Percentiles rank a stretch among this genome's conserved stretches.
Conservation (phyloP, 2,797 vertebrate species). For the Pseudochirops corinnae region DNA sequence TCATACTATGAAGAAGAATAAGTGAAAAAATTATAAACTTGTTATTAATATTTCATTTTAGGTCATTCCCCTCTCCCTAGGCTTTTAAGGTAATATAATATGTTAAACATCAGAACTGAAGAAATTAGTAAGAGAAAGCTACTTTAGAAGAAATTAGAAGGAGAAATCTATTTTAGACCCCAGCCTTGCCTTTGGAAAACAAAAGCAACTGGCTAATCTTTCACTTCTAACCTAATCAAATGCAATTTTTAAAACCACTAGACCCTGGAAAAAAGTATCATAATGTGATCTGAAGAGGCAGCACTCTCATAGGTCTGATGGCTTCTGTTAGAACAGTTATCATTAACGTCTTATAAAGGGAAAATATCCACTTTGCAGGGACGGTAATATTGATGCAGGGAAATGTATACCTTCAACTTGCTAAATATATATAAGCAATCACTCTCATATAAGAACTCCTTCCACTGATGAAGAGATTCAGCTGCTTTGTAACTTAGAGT, state of each 20-base stretch:
- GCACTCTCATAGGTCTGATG: neutral
- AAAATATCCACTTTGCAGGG: neutral
- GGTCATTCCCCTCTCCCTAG: neutral
- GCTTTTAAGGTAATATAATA: slow-evolving; percentile 11
- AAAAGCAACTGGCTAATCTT: neutral
- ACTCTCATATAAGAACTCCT: too few species aligned
- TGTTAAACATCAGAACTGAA: neutral
- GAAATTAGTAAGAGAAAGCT: neutral
- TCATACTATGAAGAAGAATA: neutral
- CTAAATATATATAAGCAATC: neutral
- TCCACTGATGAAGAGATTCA: neutral
- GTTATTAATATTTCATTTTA: neutral
- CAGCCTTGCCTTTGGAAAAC: neutral
- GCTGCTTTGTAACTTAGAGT: neutral
- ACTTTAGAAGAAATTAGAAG: neutral
- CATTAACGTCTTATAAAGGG: neutral
- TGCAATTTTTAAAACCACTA: slow-evolving; percentile 23
- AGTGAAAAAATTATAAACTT: neutral
- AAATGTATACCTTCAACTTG: neutral
- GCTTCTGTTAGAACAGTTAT: neutral
- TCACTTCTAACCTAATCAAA: slow-evolving; percentile 22
- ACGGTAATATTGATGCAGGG: neutral
- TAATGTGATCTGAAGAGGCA: neutral
- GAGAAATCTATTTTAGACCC: neutral
- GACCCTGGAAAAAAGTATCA: neutral